Evolutionary conservation across 2,888 invertebrate species (phyloP), one percentile per base, ranked within the genome.

Genomic region (Vandiemenella viatica): DNA sequence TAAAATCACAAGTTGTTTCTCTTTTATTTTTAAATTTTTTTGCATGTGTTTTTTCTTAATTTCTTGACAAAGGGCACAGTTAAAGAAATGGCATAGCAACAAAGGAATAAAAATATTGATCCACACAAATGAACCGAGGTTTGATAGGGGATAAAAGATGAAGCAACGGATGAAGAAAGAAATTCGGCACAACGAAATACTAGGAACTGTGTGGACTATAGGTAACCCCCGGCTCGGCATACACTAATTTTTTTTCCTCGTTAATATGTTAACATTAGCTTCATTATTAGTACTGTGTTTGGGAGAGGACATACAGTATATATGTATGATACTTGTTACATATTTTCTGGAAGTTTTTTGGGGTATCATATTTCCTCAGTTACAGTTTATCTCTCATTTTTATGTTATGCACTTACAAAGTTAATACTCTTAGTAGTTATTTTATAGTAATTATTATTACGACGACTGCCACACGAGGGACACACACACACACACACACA

Each of bases 1-100:
- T 55, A 55, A 52, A 55, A 55, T 55, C 55, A 54, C 54, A 53
- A 54, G 52, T 52, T 55, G 50, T 51, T 48, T 52, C 50, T 50
- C 48, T 50, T 20, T 40, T 46, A 49, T 44, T 46, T 50, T 40
- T 17, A 13, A 26, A 32, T 32, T 45, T 49, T n/a, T n/a, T n/a
- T n/a, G n/a, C n/a, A n/a, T n/a, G n/a, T n/a, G n/a, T n/a, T 53
- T 53, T 51, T 47, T 50, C 50, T 50, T 48, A 46, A 26, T 48
- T 46, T 52, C 43, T 46, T 50, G 50, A 51, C 50, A 45, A 50
- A 46, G 46, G 51, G 50, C 50, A 50, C 47, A 49, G 50, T 53
- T 55, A 49, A 50, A 55, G 55, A 55, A 53, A 55, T 55, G 55
- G 55, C 55, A 55, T 53, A 45, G 50, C 52, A 48, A 47, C 49